Conservation (phyloP, 1,140 invertebrate species). For the Bombus impatiens region DNA sequence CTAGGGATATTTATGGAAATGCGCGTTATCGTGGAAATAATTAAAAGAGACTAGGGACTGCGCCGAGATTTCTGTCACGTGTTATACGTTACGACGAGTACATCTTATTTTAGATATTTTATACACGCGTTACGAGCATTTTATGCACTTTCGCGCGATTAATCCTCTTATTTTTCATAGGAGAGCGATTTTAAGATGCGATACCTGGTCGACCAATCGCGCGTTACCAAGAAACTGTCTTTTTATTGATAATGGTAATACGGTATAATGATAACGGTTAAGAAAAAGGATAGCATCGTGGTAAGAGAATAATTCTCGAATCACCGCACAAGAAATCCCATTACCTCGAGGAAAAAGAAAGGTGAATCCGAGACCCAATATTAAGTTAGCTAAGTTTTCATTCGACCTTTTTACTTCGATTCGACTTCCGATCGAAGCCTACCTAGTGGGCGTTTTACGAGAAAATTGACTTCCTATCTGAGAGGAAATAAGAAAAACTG, state of each 20-base stretch:
- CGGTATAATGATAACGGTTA: conserved; percentile 60
- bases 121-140: no score
- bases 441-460: conserved; percentile 59
- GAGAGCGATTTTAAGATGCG: no score
- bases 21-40: no score
- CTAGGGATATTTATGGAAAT: no score
- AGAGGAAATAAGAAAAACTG: conserved; percentile 61
- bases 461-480: conserved; percentile 61
- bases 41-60: no score
- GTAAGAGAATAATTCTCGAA: conserved; percentile 77
- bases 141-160: no score
- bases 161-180: no score
- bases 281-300: conserved; percentile 60
- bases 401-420: conserved; percentile 78
- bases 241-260: neutral
- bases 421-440: conserved; percentile 75
- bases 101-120: no score
- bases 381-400: conserved; percentile 81
- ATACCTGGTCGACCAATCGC: no score
- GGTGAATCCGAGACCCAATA: conserved; percentile 74
- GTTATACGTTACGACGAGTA: no score
- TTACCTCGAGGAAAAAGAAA: conserved; percentile 76
- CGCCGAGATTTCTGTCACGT: no score
- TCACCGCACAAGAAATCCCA: conserved; percentile 79
- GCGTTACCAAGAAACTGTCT: no score